These are phyloP conservation scores for Drosophila diplacantha DNA, from an alignment of 2,888 invertebrate genomes.

Conservation along the genomic window DNA sequence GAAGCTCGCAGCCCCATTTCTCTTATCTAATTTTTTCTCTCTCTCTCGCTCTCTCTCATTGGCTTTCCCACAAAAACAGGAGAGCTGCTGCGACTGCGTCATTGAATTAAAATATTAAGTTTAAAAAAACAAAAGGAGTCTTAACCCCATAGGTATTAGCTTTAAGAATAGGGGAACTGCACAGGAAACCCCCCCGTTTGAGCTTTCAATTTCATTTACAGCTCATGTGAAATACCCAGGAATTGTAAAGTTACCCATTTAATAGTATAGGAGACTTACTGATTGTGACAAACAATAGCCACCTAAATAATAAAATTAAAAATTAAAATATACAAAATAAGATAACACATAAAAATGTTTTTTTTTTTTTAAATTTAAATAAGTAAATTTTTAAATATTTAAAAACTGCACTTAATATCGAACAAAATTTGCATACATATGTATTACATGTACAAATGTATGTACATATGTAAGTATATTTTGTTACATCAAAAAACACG, in stretches of 20 bases:
- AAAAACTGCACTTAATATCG: neutral
- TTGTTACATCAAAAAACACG: neutral
- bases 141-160: neutral
- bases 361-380: too few relatives aligned
- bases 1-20: neutral
- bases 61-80: neutral
- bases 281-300: too few relatives aligned
- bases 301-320: too few relatives aligned
- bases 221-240: neutral
- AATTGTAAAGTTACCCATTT: neutral
- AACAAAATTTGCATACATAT: neutral
- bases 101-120: slow-evolving; percentile 10
- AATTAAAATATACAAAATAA: too few relatives aligned
- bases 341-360: too few relatives aligned
- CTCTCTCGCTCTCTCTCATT: neutral
- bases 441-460: neutral
- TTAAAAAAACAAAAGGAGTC: neutral
- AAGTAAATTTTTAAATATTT: neutral
- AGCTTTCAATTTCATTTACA: neutral
- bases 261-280: neutral
- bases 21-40: neutral
- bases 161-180: neutral
- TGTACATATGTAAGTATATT: neutral
- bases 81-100: slow-evolving; percentile 13
- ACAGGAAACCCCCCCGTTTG: neutral